A percentile compares a stretch with the other conserved stretches of the same genome.
Evolutionary conservation across 1,140 invertebrate genomes (phyloP).

Genomic region (Drosophila tani): DNA sequence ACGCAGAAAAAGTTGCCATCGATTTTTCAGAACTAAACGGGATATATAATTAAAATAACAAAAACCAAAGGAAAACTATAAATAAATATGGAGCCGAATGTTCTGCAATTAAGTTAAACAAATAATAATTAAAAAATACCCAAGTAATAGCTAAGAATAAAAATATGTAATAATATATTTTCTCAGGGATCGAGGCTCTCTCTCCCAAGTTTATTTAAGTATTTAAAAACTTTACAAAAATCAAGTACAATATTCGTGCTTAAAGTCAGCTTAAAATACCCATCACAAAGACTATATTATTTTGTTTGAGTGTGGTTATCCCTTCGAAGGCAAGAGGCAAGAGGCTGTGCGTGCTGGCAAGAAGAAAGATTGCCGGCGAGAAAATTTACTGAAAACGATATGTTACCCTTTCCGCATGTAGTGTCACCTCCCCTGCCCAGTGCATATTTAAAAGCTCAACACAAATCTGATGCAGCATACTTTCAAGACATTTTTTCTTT

Average conservation of each 20-base stretch:
- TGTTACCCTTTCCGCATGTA: conserved; percentile 25
- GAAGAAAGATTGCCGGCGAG: conserved; percentile 35
- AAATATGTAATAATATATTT: background rate
- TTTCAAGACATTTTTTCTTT: conserved; percentile 11
- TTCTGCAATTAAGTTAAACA: too few species aligned
- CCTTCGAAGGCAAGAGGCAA: background rate
- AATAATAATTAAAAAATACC: background rate
- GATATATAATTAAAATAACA: too few species aligned
- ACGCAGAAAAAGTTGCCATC: conserved; percentile 46
- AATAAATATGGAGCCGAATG: background rate
- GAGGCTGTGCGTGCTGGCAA: conserved; percentile 38
- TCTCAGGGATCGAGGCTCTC: background rate
- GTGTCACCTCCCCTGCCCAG: conserved; percentile 21
- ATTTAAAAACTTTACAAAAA: conserved; percentile 2
- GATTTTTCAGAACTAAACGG: background rate
- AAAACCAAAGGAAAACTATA: too few species aligned
- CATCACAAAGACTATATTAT: background rate
- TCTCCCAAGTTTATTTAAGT: background rate
- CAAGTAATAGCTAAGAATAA: too few species aligned
- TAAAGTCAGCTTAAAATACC: background rate
- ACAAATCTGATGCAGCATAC: conserved; percentile 37
- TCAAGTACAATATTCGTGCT: background rate
- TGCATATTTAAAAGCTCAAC: conserved; percentile 26
- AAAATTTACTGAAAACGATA: conserved; percentile 47
- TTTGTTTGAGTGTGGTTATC: background rate